Evolutionary conservation across 2,113 vertebrate genomes (phyloP).

Genomic region (Diadophis punctatus): DNA sequence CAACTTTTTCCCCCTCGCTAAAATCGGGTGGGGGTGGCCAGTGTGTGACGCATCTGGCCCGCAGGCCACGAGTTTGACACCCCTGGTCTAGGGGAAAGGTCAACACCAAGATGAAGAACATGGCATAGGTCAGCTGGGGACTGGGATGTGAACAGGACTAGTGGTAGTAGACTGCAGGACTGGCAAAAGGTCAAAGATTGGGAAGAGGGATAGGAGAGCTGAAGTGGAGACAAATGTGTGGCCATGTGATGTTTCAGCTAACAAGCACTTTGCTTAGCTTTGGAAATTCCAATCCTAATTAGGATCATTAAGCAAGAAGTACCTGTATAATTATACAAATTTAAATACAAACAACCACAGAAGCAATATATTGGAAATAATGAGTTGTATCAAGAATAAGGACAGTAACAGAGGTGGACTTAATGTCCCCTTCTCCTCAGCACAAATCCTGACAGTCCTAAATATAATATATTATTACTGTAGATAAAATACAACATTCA

Average conservation of each 20-base stretch:
- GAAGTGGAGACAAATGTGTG: not conserved
- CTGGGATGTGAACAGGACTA: not conserved
- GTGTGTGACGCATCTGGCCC: too few species aligned
- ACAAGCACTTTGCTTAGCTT: not conserved
- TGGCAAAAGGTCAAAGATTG: not conserved
- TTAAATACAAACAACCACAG: not conserved
- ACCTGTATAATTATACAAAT: not conserved
- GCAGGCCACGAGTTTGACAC: accelerated
- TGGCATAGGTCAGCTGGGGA: not conserved
- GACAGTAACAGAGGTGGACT: not conserved
- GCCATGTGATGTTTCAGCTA: not conserved
- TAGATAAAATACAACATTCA: not conserved
- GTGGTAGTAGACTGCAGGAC: not conserved
- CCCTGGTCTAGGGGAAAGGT: not conserved
- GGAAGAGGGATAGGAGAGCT: not conserved
- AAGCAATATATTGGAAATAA: not conserved
- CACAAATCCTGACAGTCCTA: not conserved
- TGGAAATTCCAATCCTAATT: not conserved
- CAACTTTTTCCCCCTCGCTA: too few species aligned
- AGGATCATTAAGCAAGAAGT: not conserved
- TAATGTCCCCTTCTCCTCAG: not conserved
- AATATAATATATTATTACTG: not conserved
- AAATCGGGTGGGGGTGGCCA: too few species aligned
- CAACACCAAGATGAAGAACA: not conserved
- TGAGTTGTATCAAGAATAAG: not conserved